Conservation (phyloP, 2,888 invertebrate species). For the Heliconius ethilla region DNA sequence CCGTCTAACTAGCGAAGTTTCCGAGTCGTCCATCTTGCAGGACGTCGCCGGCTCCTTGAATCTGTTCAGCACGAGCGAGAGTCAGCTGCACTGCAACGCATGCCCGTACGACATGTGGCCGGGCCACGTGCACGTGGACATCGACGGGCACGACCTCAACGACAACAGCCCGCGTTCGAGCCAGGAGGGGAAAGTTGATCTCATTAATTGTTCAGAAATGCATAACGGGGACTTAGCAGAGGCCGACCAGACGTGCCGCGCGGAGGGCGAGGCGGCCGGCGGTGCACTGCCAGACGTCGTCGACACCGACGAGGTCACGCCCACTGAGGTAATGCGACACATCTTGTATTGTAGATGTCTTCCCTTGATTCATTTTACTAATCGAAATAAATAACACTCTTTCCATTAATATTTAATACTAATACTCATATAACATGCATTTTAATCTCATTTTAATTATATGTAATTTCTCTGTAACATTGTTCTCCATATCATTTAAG, state of each 20-base stretch:
- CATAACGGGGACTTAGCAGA: conserved; percentile 90
- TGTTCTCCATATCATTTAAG: not conserved
- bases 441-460: not conserved
- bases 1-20: conserved; percentile 56
- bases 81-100: conserved; percentile 67
- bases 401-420: not conserved
- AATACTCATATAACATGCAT: conserved; percentile 20
- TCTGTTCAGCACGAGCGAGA: conserved; percentile 69
- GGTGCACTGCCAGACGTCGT: conserved; percentile 75
- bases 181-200: conserved; percentile 73
- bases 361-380: conserved; percentile 70
- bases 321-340: conserved; percentile 79
- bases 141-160: conserved; percentile 60
- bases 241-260: conserved; percentile 87
- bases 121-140: conserved; percentile 67
- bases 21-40: conserved; percentile 68
- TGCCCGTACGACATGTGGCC: conserved; percentile 76
- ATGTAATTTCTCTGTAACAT: not conserved
- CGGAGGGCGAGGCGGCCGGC: conserved; percentile 57
- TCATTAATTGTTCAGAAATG: conserved; percentile 78
- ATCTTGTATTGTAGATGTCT: conserved; percentile 77
- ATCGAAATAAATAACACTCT: conserved; percentile 49
- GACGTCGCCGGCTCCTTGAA: conserved; percentile 76
- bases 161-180: conserved; percentile 65
- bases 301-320: conserved; percentile 77